phyloP scores from a whole-genome alignment of 1,140 invertebrate species.

The Lucilia sericata region DNA sequence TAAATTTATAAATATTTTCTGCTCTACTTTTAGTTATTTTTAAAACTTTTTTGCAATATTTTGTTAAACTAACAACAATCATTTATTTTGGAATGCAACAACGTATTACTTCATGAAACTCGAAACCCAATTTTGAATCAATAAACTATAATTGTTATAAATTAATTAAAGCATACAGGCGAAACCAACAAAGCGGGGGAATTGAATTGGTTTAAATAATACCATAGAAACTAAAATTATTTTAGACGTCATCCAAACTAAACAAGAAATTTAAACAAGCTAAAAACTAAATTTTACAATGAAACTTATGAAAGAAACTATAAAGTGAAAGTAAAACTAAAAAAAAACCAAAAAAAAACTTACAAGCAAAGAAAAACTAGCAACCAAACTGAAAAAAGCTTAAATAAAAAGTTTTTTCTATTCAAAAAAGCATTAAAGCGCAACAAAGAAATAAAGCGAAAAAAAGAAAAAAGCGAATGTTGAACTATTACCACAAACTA shows the following conservation, averaged over 20 bases:
- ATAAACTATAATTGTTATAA: background rate
- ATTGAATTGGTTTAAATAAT: background rate
- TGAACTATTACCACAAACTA: background rate
- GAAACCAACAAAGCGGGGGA: background rate
- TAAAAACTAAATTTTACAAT: background rate
- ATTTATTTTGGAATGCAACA: too few relatives aligned
- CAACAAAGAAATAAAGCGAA: constrained; percentile 28
- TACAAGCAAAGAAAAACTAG: too few relatives aligned
- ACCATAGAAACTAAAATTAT: background rate
- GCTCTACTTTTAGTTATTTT: too few relatives aligned
- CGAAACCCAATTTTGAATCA: background rate
- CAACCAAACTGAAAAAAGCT: background rate
- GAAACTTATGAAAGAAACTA: constrained; percentile 4
- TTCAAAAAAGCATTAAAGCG: constrained; percentile 40
- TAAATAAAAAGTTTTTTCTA: background rate
- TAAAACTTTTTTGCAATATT: too few relatives aligned
- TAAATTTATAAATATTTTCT: too few relatives aligned
- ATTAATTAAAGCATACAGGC: background rate
- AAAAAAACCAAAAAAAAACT: background rate
- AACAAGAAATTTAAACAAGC: background rate
- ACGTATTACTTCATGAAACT: too few relatives aligned
- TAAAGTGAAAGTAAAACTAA: constrained; percentile 37
- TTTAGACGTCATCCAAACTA: background rate
- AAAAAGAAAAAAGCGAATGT: background rate
- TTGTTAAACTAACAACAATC: too few relatives aligned